Conservation (phyloP, 2,797 vertebrate species). For the Momotus momota region DNA sequence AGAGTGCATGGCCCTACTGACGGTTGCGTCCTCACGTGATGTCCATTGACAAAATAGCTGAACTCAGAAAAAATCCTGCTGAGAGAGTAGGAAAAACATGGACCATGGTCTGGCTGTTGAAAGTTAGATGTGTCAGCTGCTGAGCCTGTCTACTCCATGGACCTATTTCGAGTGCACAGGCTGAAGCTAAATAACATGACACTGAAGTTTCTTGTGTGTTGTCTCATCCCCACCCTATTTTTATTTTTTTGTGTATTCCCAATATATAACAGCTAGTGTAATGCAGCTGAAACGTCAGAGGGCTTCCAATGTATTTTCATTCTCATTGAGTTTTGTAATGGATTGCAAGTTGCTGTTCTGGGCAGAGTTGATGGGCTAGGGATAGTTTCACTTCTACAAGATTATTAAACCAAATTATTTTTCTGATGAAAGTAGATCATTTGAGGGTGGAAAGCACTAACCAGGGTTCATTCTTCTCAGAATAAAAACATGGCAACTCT, state of each 20-base stretch:
- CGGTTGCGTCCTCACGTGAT: fast-evolving
- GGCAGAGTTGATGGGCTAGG: background rate
- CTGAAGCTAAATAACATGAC: background rate
- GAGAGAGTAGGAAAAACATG: background rate
- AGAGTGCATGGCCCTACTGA: background rate
- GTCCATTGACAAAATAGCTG: background rate
- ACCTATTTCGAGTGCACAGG: background rate
- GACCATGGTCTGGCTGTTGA: background rate
- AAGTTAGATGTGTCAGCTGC: background rate
- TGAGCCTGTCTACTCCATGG: background rate
- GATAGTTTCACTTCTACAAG: background rate
- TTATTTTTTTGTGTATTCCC: background rate
- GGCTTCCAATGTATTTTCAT: background rate
- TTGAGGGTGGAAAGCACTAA: background rate
- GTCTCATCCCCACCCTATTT: background rate
- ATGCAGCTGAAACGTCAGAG: background rate
- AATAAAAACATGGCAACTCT: background rate
- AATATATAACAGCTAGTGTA: background rate
- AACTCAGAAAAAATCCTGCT: background rate
- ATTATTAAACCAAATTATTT: background rate
- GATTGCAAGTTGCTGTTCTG: background rate
- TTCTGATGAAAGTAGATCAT: background rate
- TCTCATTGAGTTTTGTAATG: background rate
- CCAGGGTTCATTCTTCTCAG: background rate
- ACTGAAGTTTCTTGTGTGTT: background rate